phyloP scores from a whole-genome alignment of 2,113 vertebrate species.

The Zapornia atra region DNA sequence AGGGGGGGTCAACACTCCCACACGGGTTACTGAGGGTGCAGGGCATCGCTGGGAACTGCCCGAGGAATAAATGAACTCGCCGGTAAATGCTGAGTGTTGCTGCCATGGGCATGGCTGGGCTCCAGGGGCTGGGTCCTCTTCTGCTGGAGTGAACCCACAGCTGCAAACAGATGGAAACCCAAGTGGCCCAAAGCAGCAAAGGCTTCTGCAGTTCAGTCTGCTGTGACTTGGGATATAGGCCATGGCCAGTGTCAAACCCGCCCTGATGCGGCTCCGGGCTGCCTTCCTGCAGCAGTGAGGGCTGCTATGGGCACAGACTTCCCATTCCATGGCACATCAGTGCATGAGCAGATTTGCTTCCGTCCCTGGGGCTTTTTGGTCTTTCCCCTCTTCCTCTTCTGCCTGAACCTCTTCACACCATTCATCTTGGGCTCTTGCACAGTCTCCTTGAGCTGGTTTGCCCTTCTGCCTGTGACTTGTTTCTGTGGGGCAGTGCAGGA shows the following conservation, averaged over 20 bases:
- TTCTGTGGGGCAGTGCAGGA: fast-evolving
- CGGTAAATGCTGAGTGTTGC: fast-evolving
- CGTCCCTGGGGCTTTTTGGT: background rate
- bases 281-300: background rate
- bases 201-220: background rate
- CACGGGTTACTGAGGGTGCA: fast-evolving
- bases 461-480: background rate
- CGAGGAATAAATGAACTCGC: fast-evolving
- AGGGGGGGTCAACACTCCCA: background rate
- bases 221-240: background rate
- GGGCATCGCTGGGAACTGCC: background rate
- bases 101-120: background rate
- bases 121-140: background rate
- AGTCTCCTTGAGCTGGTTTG: background rate
- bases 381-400: background rate
- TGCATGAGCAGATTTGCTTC: background rate
- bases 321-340: fast-evolving
- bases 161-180: background rate
- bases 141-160: background rate
- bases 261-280: fast-evolving
- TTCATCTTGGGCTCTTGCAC: background rate
- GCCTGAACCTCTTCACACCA: background rate
- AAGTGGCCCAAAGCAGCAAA: too few species aligned
- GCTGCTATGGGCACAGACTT: background rate
- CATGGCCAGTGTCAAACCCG: fast-evolving